Evolutionary conservation across 1,140 invertebrate species (phyloP).

Genomic region (Solenopsis invicta): DNA sequence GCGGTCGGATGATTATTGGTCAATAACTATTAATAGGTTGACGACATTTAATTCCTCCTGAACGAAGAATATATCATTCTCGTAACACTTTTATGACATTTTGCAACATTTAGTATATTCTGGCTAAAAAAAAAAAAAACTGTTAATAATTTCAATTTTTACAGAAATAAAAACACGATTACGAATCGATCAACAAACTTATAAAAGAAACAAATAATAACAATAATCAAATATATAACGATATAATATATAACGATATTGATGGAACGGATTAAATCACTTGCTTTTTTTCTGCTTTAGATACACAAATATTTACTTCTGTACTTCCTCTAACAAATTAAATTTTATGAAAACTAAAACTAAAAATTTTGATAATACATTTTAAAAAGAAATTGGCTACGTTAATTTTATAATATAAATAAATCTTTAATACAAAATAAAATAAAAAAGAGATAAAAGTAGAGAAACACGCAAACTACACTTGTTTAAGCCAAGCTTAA

Average conservation of each 20-base stretch:
- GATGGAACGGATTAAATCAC: neutral
- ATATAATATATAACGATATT: neutral
- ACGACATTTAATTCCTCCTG: neutral
- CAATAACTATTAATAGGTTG: constrained; percentile 21
- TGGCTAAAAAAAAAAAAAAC: neutral
- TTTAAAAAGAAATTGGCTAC: neutral
- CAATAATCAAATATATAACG: neutral
- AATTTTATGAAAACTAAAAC: neutral
- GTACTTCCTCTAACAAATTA: neutral
- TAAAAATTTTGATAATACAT: neutral
- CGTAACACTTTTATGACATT: neutral
- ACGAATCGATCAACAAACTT: neutral
- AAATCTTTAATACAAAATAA: neutral
- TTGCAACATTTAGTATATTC: neutral
- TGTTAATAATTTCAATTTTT: neutral
- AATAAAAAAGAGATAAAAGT: constrained; percentile 1
- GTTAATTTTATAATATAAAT: neutral
- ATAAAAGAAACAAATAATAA: neutral
- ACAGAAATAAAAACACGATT: neutral
- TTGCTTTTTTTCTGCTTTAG: neutral
- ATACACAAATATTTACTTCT: neutral
- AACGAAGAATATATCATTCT: constrained; percentile 12
- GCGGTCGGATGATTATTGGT: neutral
- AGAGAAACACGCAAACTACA: neutral
- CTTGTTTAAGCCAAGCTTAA: constrained; percentile 33